These are phyloP conservation scores for Bettongia penicillata DNA, from an alignment of 2,113 vertebrate genomes.

Conservation along the genomic window DNA sequence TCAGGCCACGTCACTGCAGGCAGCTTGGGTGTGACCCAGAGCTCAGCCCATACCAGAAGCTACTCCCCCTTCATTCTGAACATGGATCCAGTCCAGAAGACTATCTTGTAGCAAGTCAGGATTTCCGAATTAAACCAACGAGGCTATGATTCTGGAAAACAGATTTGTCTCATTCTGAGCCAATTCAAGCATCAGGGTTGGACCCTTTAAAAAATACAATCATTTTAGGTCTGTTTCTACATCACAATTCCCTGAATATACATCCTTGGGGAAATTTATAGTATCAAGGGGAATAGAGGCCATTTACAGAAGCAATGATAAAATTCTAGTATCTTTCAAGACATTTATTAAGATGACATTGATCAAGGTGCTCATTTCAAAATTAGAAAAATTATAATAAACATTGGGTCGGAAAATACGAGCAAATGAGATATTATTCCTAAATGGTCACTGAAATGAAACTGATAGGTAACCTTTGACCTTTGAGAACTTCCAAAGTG, in stretches of 20 bases:
- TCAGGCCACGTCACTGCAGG: not conserved
- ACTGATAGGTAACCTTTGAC: not conserved
- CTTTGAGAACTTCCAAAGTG: constrained; percentile 19
- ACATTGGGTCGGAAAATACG: constrained; percentile 7
- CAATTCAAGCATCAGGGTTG: constrained; percentile 30
- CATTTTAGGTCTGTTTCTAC: constrained; percentile 42
- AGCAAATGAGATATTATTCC: not conserved
- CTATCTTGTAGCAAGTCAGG: not conserved
- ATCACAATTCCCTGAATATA: constrained; percentile 2
- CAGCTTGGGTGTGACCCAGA: not conserved
- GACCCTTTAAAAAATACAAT: constrained; percentile 23
- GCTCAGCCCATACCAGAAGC: not conserved
- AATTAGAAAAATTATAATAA: constrained; percentile 39
- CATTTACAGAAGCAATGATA: constrained; percentile 31
- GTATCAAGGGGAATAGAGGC: constrained; percentile 16
- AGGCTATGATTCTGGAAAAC: constrained; percentile 29
- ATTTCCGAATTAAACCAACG: constrained; percentile 52
- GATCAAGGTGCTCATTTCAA: constrained; percentile 52
- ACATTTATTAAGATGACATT: constrained; percentile 44
- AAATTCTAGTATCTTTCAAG: constrained; percentile 47
- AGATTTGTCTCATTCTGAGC: constrained; percentile 30
- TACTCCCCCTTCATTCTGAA: not conserved
- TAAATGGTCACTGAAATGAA: constrained; percentile 17
- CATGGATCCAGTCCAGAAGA: not conserved
- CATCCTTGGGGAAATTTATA: constrained; percentile 63